Conservation (phyloP, 2,113 vertebrate species). For the Oplegnathus fasciatus region DNA sequence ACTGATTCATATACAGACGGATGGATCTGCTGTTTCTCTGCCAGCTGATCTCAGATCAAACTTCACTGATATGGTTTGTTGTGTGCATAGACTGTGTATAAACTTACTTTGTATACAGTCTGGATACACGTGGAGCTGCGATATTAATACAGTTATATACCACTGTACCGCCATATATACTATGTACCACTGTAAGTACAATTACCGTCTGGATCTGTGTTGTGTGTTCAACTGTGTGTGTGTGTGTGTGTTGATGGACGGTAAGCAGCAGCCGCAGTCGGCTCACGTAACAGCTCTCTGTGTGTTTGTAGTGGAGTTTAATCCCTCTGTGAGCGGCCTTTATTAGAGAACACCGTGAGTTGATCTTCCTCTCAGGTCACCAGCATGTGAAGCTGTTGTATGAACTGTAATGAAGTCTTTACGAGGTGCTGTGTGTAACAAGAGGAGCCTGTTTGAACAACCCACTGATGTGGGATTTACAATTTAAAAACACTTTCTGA, state of each 20-base stretch:
- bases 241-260: constrained; percentile 13
- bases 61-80: background rate
- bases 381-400: background rate
- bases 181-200: no score
- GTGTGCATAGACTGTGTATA: no score
- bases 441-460: background rate
- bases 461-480: background rate
- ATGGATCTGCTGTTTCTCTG: background rate
- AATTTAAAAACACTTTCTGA: background rate
- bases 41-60: background rate
- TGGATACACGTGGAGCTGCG: background rate
- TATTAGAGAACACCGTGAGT: constrained; percentile 1
- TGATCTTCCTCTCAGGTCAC: constrained; percentile 6
- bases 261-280: constrained; percentile 18
- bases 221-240: no score
- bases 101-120: no score
- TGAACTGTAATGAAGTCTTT: background rate
- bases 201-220: no score
- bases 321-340: background rate
- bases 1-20: constrained; percentile 4
- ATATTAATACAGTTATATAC: no score
- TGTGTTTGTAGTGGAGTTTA: constrained; percentile 1
- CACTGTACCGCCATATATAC: no score
- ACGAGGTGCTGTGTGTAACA: background rate
- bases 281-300: background rate